phyloP scores from a whole-genome alignment of 2,113 vertebrate species.

The Scatophagus argus region DNA sequence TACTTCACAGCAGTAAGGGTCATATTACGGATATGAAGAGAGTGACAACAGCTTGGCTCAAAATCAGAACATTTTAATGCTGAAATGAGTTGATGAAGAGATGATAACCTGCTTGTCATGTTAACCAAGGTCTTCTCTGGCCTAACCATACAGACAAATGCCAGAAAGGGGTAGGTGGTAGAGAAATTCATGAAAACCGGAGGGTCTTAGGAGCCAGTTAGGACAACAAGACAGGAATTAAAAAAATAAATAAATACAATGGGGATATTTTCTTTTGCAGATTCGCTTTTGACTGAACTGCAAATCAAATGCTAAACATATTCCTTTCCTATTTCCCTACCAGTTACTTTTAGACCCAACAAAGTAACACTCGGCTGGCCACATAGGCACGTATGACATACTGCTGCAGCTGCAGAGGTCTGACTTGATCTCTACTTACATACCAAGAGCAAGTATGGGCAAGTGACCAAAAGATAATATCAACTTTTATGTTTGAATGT shows the following conservation, averaged over 20 bases:
- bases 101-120: background rate
- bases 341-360: background rate
- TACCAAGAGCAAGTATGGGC: constrained; percentile 58
- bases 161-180: background rate
- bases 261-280: too few species aligned
- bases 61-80: background rate
- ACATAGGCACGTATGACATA: background rate
- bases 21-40: background rate
- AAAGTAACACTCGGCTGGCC: constrained; percentile 7
- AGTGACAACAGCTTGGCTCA: background rate
- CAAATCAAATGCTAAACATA: background rate
- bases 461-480: constrained; percentile 24
- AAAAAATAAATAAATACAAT: constrained; percentile 13
- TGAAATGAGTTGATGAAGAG: background rate
- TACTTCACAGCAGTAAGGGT: too few species aligned
- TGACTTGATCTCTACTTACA: constrained; percentile 31
- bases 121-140: background rate
- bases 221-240: background rate
- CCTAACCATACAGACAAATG: background rate
- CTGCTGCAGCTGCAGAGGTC: constrained; percentile 21
- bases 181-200: background rate
- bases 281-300: background rate
- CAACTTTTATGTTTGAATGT: background rate
- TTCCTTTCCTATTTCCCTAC: background rate
- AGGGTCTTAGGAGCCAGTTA: background rate